Percentiles rank a stretch among this genome's conserved stretches.
Conservation (phyloP, 2,888 invertebrate genomes). For the Rhogogaster chlorosoma region DNA sequence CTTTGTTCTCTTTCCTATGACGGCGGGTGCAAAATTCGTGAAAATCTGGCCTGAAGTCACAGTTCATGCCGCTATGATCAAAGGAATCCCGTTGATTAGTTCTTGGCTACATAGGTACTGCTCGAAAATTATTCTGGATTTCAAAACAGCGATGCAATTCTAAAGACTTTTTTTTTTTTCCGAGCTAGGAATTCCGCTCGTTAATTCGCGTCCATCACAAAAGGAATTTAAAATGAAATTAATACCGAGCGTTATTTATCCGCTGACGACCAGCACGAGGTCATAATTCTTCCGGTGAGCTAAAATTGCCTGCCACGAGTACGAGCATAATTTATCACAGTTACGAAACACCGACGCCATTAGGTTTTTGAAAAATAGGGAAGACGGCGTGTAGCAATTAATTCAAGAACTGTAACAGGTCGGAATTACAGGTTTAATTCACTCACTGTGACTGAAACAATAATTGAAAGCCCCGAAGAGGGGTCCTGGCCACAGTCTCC, state of each 20-base stretch:
- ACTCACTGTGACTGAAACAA: background rate
- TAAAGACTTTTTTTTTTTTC: background rate
- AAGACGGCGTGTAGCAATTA: background rate
- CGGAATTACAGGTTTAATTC: conserved; percentile 13
- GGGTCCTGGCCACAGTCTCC: background rate
- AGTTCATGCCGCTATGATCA: background rate
- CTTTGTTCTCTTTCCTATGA: conserved; percentile 12
- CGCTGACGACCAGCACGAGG: background rate
- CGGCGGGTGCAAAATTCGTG: background rate
- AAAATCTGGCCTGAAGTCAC: conserved; percentile 10
- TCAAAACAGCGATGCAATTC: background rate
- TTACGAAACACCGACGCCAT: background rate
- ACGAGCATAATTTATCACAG: conserved; percentile 30
- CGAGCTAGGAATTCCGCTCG: background rate
- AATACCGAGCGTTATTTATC: background rate
- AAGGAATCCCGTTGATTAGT: conserved; percentile 33
- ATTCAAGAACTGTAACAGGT: background rate
- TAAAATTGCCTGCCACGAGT: conserved; percentile 25
- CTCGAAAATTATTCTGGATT: background rate
- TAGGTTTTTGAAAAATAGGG: background rate
- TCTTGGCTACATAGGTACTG: background rate
- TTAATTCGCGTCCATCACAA: background rate
- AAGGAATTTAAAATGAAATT: background rate
- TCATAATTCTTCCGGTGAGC: conserved; percentile 18
- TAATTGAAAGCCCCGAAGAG: background rate